Evolutionary conservation across 2,113 vertebrate genomes (phyloP).

Genomic region (Thalassoma bifasciatum): DNA sequence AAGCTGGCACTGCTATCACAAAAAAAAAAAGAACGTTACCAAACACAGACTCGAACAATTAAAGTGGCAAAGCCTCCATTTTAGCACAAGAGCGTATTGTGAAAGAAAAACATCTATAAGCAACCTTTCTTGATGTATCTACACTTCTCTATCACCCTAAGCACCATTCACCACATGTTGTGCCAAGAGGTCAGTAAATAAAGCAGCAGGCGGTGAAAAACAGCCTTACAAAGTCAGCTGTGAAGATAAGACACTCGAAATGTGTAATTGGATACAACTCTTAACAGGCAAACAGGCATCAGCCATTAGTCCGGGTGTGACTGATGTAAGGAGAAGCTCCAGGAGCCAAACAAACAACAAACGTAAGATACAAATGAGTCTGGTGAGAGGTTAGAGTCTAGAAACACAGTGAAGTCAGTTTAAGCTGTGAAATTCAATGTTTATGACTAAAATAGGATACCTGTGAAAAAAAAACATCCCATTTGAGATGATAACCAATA

Average conservation of each 20-base stretch:
- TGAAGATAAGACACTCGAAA: background rate
- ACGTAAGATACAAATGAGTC: background rate
- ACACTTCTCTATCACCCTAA: background rate
- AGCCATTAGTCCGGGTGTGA: slow-evolving; percentile 26
- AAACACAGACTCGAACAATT: background rate
- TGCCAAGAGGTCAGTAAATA: background rate
- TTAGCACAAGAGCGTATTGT: background rate
- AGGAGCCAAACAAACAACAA: background rate
- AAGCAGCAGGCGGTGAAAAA: slow-evolving; percentile 6
- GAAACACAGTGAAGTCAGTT: too few relatives aligned
- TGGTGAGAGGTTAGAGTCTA: too few relatives aligned
- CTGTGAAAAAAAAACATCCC: background rate
- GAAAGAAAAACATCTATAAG: background rate
- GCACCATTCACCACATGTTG: background rate
- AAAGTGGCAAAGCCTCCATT: background rate
- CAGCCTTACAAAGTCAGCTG: background rate
- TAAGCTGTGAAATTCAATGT: too few relatives aligned
- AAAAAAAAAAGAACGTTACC: too few relatives aligned
- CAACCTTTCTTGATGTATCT: background rate
- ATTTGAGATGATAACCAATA: too few relatives aligned
- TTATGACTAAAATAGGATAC: background rate
- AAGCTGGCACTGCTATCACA: too few relatives aligned
- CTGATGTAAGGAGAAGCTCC: background rate
- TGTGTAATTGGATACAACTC: slow-evolving; percentile 18
- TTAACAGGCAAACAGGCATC: background rate